A percentile compares a stretch with the other conserved stretches of the same genome.
Conservation (phyloP, 2,113 vertebrate species). For the Microcebus griseorufus region DNA sequence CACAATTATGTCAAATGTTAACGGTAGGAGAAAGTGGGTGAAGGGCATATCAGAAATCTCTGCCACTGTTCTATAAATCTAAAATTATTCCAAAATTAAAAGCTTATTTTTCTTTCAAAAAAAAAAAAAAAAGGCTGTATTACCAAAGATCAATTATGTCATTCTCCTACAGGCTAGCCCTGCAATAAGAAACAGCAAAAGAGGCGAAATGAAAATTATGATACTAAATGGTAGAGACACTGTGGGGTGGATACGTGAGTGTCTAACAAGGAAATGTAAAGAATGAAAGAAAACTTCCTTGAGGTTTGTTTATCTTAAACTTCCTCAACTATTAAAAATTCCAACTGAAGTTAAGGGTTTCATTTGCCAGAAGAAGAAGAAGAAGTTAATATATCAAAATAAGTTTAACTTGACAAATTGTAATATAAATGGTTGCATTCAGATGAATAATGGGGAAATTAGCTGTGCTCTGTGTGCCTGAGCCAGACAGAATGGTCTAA, state of each 20-base stretch:
- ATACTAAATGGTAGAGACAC: neutral
- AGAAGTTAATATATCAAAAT: constrained; percentile 9
- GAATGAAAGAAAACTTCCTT: neutral
- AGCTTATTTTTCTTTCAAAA: neutral
- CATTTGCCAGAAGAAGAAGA: neutral
- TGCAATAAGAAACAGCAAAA: neutral
- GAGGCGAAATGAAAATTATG: neutral
- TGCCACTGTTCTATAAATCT: neutral
- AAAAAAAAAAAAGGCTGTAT: neutral
- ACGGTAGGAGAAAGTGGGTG: neutral
- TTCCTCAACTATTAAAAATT: constrained; percentile 14
- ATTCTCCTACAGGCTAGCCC: neutral
- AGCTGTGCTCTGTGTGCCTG: neutral
- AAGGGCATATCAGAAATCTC: neutral
- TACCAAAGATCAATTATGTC: neutral
- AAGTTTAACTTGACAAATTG: constrained; percentile 48
- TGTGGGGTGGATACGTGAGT: accelerated
- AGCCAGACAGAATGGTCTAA: constrained; percentile 37
- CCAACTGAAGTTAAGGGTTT: neutral
- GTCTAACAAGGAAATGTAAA: neutral
- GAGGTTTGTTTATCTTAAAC: neutral
- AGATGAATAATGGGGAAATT: constrained; percentile 33
- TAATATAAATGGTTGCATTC: constrained; percentile 15
- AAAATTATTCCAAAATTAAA: neutral
- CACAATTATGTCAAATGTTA: neutral